These are phyloP conservation scores for Sturnus vulgaris DNA, from an alignment of 2,113 vertebrate species.

Conservation along the genomic window DNA sequence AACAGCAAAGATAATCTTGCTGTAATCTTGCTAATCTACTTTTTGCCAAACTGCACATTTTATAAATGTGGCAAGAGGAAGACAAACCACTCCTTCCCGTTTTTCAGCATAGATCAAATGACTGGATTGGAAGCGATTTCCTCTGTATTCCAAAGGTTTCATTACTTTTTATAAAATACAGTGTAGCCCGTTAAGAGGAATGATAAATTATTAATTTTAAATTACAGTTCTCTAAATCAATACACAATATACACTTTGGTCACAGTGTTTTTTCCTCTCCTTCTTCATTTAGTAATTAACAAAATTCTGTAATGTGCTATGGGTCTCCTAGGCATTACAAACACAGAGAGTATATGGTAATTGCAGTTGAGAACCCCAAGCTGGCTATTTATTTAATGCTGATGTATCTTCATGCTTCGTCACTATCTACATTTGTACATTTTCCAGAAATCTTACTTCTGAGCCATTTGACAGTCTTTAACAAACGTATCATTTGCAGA, in stretches of 20 bases:
- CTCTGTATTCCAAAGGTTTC: not conserved
- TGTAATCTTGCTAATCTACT: constrained; percentile 14
- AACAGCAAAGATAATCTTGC: not conserved
- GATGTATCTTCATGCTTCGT: constrained; percentile 26
- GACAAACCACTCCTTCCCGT: not conserved
- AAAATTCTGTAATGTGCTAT: constrained; percentile 24
- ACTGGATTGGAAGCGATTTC: not conserved
- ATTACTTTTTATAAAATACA: not conserved
- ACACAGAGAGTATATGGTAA: constrained; percentile 8
- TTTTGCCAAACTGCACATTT: constrained; percentile 5
- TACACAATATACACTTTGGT: not conserved
- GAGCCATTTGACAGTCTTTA: not conserved
- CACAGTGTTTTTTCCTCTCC: not conserved
- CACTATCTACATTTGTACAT: not conserved
- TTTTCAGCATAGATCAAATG: constrained; percentile 10
- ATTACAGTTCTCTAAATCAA: constrained; percentile 8
- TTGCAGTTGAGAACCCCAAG: constrained; percentile 41
- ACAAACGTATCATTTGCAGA: not conserved
- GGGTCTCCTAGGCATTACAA: constrained; percentile 20
- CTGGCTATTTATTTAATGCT: constrained; percentile 41
- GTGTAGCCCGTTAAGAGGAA: not conserved
- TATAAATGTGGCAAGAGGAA: not conserved
- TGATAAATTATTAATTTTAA: constrained; percentile 30
- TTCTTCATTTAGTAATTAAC: constrained; percentile 40
- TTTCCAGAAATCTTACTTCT: constrained; percentile 16